Evolutionary conservation across 1,140 invertebrate genomes (phyloP), one percentile per base, ranked within the genome.

Genomic region (Lordiphosa mommai): DNA sequence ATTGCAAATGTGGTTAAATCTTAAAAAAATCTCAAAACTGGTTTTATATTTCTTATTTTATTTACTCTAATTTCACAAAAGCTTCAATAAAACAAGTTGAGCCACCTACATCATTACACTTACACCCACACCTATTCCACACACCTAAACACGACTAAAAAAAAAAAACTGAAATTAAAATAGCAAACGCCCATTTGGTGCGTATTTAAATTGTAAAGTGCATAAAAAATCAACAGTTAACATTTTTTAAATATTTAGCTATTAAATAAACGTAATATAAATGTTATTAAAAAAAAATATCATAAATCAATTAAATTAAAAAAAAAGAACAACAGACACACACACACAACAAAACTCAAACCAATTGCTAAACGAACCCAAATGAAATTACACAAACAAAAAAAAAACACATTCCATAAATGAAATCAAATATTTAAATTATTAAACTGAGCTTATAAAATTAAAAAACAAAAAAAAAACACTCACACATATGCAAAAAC

Each of bases 211-310:
- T 77, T 43, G 72, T 84, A 84, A 84, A 84, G 71, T 84, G 72
- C 77, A 84, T 89, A 90, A 80, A 80, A 47, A 90, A 90, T 86
- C 89, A 90, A 90, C 88, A 77, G 87, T 90, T 90, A 90, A 90
- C 90, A 89, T 90, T 90, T 90, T 90, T 89, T 90, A 90, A 90
- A 90, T 90, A 88, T 88, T 89, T 90, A 90, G 90, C 88, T 89
- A 89, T 89, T 90, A 90, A 89, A 88, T 68, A 77, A 72, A 87
- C 46, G 52, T 80, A 79, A 72, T 56, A 50, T 70, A 86, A 86
- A 88, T 88, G 84, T 89, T 90, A 90, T 89, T 88, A 85, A 89
- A 82, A 89, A 71, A 57, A 33, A 76, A 68, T 77, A 86, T 74
- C 70, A 80, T 72, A 85, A 79, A 80, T 59, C 47, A 63, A 68